Evolutionary conservation across 2,113 vertebrate species (phyloP).

Genomic region (Corythornis vintsioides): DNA sequence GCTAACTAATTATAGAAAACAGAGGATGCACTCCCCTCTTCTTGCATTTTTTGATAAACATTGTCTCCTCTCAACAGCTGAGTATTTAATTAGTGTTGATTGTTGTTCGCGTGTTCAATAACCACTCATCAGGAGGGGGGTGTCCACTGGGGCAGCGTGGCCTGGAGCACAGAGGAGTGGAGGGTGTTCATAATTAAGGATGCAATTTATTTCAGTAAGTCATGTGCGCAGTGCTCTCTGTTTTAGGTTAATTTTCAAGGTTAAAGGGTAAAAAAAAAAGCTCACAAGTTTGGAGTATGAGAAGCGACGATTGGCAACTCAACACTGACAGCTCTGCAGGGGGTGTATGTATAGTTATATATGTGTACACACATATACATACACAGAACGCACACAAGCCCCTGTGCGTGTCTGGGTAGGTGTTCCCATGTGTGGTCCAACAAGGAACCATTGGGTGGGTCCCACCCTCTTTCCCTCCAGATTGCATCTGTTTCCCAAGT

Average conservation of each 20-base stretch:
- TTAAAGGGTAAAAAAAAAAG: slow-evolving; percentile 44
- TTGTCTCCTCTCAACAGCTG: slow-evolving; percentile 86
- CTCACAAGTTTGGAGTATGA: accelerated
- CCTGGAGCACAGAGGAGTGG: slow-evolving; percentile 77
- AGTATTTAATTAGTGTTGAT: slow-evolving; percentile 94
- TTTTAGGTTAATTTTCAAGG: slow-evolving; percentile 75
- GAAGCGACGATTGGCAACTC: background rate
- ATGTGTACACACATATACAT: background rate
- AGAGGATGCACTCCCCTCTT: slow-evolving; percentile 69
- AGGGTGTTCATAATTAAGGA: slow-evolving; percentile 80
- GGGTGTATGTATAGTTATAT: background rate
- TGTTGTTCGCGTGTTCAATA: slow-evolving; percentile 90
- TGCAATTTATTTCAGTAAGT: slow-evolving; percentile 76
- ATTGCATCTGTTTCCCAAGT: background rate
- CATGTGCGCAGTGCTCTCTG: slow-evolving; percentile 70
- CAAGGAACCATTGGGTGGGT: accelerated
- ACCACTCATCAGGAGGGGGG: slow-evolving; percentile 86
- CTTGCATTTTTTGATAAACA: slow-evolving; percentile 82
- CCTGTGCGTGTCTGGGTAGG: no score
- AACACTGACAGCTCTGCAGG: background rate
- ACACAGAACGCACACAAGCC: accelerated
- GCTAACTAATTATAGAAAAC: slow-evolving; percentile 87
- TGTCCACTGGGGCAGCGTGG: slow-evolving; percentile 76
- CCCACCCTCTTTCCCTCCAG: background rate
- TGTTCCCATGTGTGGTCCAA: background rate